These are phyloP conservation scores for Burhinus oedicnemus DNA, from an alignment of 2,113 vertebrate species.

Conservation along the genomic window DNA sequence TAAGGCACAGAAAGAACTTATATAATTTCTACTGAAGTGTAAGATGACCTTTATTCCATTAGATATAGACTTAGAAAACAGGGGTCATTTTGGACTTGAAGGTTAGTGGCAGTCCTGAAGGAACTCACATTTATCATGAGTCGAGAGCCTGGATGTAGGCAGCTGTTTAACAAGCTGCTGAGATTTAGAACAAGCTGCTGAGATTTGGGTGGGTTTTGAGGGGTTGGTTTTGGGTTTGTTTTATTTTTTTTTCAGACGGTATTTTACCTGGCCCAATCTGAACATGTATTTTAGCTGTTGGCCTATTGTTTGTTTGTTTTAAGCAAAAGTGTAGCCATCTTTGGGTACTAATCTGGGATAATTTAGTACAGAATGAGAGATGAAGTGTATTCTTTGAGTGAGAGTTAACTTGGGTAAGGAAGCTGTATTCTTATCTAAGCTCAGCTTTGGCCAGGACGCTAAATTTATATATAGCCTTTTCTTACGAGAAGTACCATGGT, in stretches of 20 bases:
- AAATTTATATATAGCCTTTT: background rate
- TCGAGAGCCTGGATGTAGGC: background rate
- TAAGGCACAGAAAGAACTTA: background rate
- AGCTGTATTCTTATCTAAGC: background rate
- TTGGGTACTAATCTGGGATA: background rate
- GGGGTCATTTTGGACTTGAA: slow-evolving; percentile 1
- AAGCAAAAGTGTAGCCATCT: background rate
- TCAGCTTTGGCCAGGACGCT: background rate
- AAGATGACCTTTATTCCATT: background rate
- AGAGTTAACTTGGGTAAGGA: background rate
- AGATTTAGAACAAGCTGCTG: background rate
- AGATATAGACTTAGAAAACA: background rate
- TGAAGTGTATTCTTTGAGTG: background rate
- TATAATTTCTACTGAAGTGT: background rate
- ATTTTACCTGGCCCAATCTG: background rate
- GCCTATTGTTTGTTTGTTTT: background rate
- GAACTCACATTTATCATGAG: background rate
- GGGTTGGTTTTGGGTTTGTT: background rate
- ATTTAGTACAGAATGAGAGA: background rate
- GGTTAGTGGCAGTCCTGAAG: background rate
- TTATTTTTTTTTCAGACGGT: background rate
- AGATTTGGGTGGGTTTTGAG: background rate
- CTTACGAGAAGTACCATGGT: background rate
- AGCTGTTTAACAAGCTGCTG: background rate
- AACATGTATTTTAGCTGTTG: background rate